A percentile compares a stretch with the other conserved stretches of the same genome.
phyloP scores from a whole-genome alignment of 1,140 invertebrate genomes.

The Glossosoma conforme region DNA sequence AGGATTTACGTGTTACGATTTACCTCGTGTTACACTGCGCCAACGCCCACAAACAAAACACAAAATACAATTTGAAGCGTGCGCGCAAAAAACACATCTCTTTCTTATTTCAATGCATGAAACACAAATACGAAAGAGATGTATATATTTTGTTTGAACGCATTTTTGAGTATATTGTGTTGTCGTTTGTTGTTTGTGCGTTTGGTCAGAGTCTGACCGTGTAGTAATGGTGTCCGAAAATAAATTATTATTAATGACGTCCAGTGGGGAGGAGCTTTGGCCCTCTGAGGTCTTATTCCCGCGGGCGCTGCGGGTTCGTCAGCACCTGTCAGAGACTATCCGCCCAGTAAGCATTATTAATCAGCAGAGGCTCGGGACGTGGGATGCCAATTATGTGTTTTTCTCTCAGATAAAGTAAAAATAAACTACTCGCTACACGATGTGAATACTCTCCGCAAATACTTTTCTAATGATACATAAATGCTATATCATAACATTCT shows the following conservation, averaged over 20 bases:
- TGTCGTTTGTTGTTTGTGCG: neutral
- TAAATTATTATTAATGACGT: conserved; percentile 32
- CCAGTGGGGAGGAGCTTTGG: conserved; percentile 29
- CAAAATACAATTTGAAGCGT: neutral
- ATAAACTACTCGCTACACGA: too few relatives aligned
- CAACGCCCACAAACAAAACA: neutral
- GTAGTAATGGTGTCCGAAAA: conserved; percentile 31
- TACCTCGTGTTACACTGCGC: conserved; percentile 3
- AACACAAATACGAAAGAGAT: neutral
- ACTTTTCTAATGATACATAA: too few relatives aligned
- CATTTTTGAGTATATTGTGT: conserved; percentile 1
- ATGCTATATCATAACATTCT: too few relatives aligned
- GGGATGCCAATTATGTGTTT: too few relatives aligned
- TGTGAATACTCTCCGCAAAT: too few relatives aligned
- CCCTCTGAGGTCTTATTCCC: conserved; percentile 19
- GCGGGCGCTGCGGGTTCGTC: conserved; percentile 8
- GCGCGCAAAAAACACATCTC: neutral
- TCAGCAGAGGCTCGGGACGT: too few relatives aligned
- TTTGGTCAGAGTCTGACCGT: conserved; percentile 26
- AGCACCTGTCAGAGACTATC: too few relatives aligned
- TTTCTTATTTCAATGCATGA: neutral
- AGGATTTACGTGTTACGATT: conserved; percentile 30
- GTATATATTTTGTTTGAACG: neutral
- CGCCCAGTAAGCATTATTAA: too few relatives aligned
- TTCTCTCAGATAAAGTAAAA: too few relatives aligned